Evolutionary conservation across 2,797 vertebrate genomes (phyloP), one percentile per base, ranked within the genome.

Genomic region (Meriones psammophilus): DNA sequence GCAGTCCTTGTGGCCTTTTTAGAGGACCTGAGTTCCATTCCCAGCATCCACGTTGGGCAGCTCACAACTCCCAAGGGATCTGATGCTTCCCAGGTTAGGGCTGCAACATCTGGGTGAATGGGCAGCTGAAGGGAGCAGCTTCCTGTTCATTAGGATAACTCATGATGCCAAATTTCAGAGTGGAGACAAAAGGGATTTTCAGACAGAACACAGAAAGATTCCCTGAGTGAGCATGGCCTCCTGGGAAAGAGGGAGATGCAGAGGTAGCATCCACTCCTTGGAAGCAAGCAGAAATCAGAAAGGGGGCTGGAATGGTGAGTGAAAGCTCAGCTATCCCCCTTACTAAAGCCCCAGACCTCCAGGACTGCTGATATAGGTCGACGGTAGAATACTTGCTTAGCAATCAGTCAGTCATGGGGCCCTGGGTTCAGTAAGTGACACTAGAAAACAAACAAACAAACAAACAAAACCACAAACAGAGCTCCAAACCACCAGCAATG

Each of bases 201-300:
- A 78, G 68, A 56, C 56, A 85, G 36, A 69, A 60, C 14, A 69
- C 78, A 22, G 26, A 20, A 71, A 79, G 92, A 39, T 78, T 42
- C 28, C 26, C 71, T 28, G 1, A 30, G 30, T 33, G 28, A 33
- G 3, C 20, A 8, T 39, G 50, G n/a, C 5, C 20, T 92, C 42
- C 56, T 39, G 71, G 71, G 71, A 42, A 69, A 50, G 71, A 86
- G 2, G 28, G 36, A 64, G 15, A 8, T 86, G 5, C 64, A 69
- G 87, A 71, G 64, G 12, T 36, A 74, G 54, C 15, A 5, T 66
- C 64, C 33, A 33, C 54, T 60, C 15, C 93, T 77, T 54, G 22
- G 71, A 88, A 94, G 77, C 30, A 66, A 68, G n/a, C 76, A 94
- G 42, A 15, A 71, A n/a, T 62, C 3, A 85, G 73, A 71, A 94